Evolutionary conservation across 2,797 vertebrate species (phyloP), one percentile per base, ranked within the genome.

Genomic region (Leptatherina wallacei): DNA sequence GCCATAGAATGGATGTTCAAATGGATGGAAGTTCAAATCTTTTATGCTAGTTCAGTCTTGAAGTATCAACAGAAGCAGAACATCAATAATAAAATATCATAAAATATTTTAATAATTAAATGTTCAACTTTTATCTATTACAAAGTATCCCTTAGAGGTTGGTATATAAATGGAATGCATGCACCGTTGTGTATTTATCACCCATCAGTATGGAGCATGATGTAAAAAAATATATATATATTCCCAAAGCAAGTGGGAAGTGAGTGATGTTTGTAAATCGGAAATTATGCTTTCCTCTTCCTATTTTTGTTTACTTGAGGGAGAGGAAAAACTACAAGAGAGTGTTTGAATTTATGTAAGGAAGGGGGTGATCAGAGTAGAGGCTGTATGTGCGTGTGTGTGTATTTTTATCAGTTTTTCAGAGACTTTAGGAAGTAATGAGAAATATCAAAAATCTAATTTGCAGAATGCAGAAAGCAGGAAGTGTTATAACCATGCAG

Each of bases 91-190:
- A 29, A 38, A 78, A 51, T 29, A 63, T 47, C 40, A 84, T 86
- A 33, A 80, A 79, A 67, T 79, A 87, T 87, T 88, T 33, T 74
- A 70, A 49, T 72, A 71, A 56, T 67, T 7, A 7, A 86, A 73
- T 69, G 62, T 74, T 59, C 61, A 67, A 77, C 24, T 81, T 78
- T 60, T 58, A 69, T 75, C 40, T 44, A 69, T 71, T 65, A 20
- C 69, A 75, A 62, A 79, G 73, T 75, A 67, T 70, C 73, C 69
- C 16, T 27, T 58, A 75, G 80, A 81, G 10, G 13, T 47, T 14
- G 14, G 12, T 47, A 68, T 54, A 68, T 61, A 49, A 49, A 66
- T 0, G 58, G 33, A 68, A 65, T 32, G 58, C 72, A 64, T 35
- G 18, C 42, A 33, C 33, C 1, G 20, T 35, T 64, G 32, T 54